A percentile compares a stretch with the other conserved stretches of the same genome.
phyloP scores from a whole-genome alignment of 1,140 invertebrate species.

The Goniozus legneri region DNA sequence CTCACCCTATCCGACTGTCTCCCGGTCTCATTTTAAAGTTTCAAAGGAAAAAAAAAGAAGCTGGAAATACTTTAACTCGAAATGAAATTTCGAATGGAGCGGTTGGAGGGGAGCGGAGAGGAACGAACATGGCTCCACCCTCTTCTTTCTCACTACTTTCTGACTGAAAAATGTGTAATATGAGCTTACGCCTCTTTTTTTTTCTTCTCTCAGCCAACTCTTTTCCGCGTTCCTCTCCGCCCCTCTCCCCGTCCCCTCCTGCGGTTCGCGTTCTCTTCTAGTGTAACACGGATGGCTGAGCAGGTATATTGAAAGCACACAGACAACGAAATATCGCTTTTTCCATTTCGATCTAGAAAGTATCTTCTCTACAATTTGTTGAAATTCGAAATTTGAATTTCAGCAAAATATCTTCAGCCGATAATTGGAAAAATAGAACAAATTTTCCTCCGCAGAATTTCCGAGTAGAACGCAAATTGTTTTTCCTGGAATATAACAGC shows the following conservation, averaged over 20 bases:
- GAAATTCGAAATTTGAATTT: too few species aligned
- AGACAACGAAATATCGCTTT: slow-evolving; percentile 14
- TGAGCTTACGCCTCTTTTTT: slow-evolving; percentile 20
- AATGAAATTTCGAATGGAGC: slow-evolving; percentile 44
- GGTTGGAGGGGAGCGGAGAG: slow-evolving; percentile 8
- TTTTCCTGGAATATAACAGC: too few species aligned
- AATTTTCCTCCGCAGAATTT: too few species aligned
- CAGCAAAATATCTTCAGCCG: too few species aligned
- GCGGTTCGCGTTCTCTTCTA: too few species aligned
- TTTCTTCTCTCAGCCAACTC: slow-evolving; percentile 3
- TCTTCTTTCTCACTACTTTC: not conserved
- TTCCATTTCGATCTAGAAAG: too few species aligned
- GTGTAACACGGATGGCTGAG: slow-evolving; percentile 17
- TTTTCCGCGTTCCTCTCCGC: slow-evolving; percentile 1
- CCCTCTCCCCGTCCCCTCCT: not conserved
- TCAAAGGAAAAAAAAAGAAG: slow-evolving; percentile 32
- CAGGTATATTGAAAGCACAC: slow-evolving; percentile 18
- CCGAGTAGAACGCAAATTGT: too few species aligned
- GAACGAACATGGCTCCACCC: slow-evolving; percentile 1
- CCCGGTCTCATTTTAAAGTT: slow-evolving; percentile 39
- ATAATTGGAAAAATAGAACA: too few species aligned
- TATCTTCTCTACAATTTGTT: too few species aligned
- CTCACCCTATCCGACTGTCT: not conserved
- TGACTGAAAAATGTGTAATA: slow-evolving; percentile 29
- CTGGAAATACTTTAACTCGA: slow-evolving; percentile 39